phyloP scores from a whole-genome alignment of 2,797 vertebrate species.

The Pachyuromys duprasi region DNA sequence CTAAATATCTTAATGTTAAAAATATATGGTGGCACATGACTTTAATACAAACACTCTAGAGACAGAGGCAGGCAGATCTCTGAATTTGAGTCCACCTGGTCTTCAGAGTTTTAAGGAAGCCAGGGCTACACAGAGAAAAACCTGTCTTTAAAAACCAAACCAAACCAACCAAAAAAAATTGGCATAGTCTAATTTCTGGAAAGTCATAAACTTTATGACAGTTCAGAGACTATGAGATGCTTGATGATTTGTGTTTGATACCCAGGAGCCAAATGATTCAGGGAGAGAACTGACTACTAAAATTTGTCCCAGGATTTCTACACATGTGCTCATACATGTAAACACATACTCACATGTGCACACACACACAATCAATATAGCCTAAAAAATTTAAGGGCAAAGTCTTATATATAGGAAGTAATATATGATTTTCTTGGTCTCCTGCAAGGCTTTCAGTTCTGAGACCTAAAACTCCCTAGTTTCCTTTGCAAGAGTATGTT shows the following conservation, averaged over 20 bases:
- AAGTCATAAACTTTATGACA: not conserved
- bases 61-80: not conserved
- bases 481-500: not conserved
- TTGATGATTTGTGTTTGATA: not conserved
- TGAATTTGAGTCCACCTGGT: not conserved
- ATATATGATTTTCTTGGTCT: too few species aligned
- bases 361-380: not conserved
- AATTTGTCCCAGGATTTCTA: not conserved
- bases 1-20: constrained; percentile 8
- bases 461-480: not conserved
- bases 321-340: not conserved
- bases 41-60: not conserved
- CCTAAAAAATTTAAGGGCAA: not conserved
- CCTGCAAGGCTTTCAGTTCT: not conserved
- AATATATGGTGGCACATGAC: not conserved
- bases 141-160: not conserved
- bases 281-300: not conserved
- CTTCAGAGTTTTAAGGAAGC: not conserved
- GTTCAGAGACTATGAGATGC: not conserved
- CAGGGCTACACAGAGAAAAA: not conserved
- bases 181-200: not conserved
- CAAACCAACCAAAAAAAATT: not conserved
- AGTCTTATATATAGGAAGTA: not conserved
- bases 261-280: not conserved
- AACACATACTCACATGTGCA: not conserved